Conservation (phyloP, 2,113 vertebrate genomes). For the Toxostoma redivivum region DNA sequence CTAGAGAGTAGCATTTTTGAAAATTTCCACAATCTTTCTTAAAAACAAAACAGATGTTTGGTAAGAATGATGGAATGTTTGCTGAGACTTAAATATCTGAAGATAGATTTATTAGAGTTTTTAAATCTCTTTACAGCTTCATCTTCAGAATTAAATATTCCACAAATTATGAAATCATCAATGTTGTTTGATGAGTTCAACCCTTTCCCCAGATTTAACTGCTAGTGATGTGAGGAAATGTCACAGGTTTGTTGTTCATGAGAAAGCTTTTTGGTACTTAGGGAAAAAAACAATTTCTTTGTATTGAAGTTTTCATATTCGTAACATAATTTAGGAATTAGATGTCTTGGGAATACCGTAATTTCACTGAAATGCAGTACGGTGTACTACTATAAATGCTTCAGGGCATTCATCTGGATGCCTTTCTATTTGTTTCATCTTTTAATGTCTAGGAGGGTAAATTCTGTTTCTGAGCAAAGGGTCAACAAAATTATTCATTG, state of each 20-base stretch:
- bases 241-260: neutral
- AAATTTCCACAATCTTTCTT: slow-evolving; percentile 47
- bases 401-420: neutral
- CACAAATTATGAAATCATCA: neutral
- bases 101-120: neutral
- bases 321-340: neutral
- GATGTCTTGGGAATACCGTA: neutral
- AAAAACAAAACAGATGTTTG: slow-evolving; percentile 49
- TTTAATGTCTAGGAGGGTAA: neutral
- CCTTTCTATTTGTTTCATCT: neutral
- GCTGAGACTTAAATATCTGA: neutral
- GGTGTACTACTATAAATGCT: neutral
- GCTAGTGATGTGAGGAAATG: neutral
- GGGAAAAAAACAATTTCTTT: neutral
- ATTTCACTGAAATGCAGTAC: neutral
- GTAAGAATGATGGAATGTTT: slow-evolving; percentile 35
- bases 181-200: neutral
- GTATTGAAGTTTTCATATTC: neutral
- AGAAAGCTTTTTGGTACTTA: neutral
- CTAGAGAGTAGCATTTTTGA: slow-evolving; percentile 42
- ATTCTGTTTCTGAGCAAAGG: neutral
- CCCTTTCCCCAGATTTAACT: neutral
- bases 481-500: neutral
- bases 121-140: neutral
- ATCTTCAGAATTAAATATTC: neutral